Base-by-base conservation (phyloP, 2,797 vertebrate species). In the Esox masquinongy region DNA sequence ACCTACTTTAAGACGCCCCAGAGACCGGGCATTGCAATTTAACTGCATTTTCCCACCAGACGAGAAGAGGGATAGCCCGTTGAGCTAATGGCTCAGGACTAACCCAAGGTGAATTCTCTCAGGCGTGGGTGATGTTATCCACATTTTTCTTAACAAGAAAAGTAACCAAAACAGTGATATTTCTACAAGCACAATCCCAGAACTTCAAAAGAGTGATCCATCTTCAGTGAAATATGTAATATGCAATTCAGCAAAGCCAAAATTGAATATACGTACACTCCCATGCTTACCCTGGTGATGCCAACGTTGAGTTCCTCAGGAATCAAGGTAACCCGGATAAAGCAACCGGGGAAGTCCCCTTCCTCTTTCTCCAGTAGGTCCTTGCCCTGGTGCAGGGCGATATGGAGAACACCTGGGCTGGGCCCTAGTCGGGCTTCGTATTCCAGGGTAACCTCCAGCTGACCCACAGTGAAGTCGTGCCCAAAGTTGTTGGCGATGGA, bases 401-500 rank as follows among this genome's bases (percentile, higher is more conserved):
- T 94, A 70, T 95, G 94, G 50, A 99, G 90, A 77, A 82, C 26
- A 9, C 91, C 91, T 1, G 61, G 15, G 6, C 86, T 81, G 15
- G 87, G 89, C 19, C 78, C 82, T 0, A 70, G 19, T 1, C 53
- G 82, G 0, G 82, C 71, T 0, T 96, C 93, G 1, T 96, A 96
- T 86, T 97, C 96, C 82, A 99, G 92, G 31, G 92, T 95, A 80
- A 98, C 96, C 90, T 99, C 98, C 87, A 99, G 93, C 93, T 99
- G 97, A 50, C 97, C 98, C 31, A 98, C 94, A 0, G 95, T 97
- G 92, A 95, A 96, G 83, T 99, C 97, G 67, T 98, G 96, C 82
- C 98, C 98, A 0, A 99, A 99, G 85, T 96, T 98, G 88, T 99
- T 96, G 79, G 95, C 97, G 68, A 99, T 94, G 39, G 98, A 99